Base-by-base conservation (phyloP, 2,797 vertebrate genomes). In the Dendrocincla fuliginosa region DNA sequence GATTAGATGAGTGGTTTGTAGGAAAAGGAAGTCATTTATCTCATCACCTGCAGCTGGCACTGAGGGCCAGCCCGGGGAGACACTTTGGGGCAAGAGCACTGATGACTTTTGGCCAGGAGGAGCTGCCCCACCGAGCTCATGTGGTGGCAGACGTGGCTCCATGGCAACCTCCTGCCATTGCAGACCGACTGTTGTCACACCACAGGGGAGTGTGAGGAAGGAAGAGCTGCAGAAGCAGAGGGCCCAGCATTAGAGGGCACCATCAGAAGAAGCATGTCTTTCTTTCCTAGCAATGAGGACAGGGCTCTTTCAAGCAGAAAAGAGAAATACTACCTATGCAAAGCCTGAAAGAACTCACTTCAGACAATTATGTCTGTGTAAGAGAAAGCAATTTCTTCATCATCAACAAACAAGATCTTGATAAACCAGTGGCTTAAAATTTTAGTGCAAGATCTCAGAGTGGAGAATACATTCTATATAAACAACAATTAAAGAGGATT, bases 141-240 rank as follows among this genome's bases (percentile, higher is more conserved):
- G 1, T 0, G 1, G 79, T 56, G 95, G 84, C 88, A 91, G 92
- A 67, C 37, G 7, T 13, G 95, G 96, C 94, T 96, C 96, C 96
- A 95, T 95, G 94, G 97, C 95, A 97, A 97, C 97, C 93, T 76
- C 1, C 60, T 59, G 37, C 22, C 84, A 11, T 8, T 81, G 41
- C 30, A 12, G 20, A 56, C 32, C 1, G 7, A 6, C n/a, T 27
- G 44, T 14, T 55, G 63, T 28, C 35, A 4, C 61, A 76, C 28
- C 6, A 27, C 6, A 1, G 18, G 52, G 50, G 23, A 44, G 64
- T 2, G 1, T 11, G 17, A 41, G 56, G 60, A 27, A 18, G 57
- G 39, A 30, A 77, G 50, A 87, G 52, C 92, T 44, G 52, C 61
- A 69, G 70, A 27, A 57, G 39, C 1, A 0, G 24, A 18, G 74